Evolutionary conservation across 2,888 invertebrate species (phyloP), one percentile per base, ranked within the genome.

Genomic region (Rhogogaster chlorosoma): DNA sequence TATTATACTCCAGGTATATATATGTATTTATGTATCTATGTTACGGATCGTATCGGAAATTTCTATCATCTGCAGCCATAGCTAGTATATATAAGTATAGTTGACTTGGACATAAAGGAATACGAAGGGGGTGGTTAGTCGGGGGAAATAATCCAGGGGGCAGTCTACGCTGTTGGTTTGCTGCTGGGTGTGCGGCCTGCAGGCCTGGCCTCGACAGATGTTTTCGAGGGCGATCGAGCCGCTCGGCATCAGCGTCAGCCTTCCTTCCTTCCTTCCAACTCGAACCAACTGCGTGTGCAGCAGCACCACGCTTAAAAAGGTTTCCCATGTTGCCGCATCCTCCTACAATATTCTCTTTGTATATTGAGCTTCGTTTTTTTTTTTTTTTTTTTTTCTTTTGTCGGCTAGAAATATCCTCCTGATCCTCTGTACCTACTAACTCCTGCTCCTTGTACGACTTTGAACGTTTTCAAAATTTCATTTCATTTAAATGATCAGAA

Each of bases 321-420:
- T 86, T 89, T 89, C 88, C 88, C 87, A 71, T 87, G 87, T 88
- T 88, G 88, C 87, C 88, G 88, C 86, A 87, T 88, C 86, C 85
- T 38, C 57, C 61, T 61, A 67, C 67, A 32, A 67, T n/a, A n/a
- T n/a, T 67, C 32, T 67, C 67, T 67, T 67, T 67, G 32, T 67
- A n/a, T n/a, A n/a, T n/a, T n/a, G 18, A 12, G 22, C 18, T 29
- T 18, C n/a, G n/a, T n/a, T n/a, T n/a, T n/a, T n/a, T n/a, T n/a
- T n/a, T n/a, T n/a, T n/a, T n/a, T n/a, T n/a, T n/a, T n/a, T n/a
- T n/a, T n/a, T 22, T 61, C 3, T 32, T 29, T 2, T 12, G 12
- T 9, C 12, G 61, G 9, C 2, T 22, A 22, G 7, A 32, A 26
- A 53, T 22, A 45, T 18, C 9, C 12, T 67, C 2, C 45, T 12